phyloP scores from a whole-genome alignment of 2,797 vertebrate species.

The Fundulus diaphanus region DNA sequence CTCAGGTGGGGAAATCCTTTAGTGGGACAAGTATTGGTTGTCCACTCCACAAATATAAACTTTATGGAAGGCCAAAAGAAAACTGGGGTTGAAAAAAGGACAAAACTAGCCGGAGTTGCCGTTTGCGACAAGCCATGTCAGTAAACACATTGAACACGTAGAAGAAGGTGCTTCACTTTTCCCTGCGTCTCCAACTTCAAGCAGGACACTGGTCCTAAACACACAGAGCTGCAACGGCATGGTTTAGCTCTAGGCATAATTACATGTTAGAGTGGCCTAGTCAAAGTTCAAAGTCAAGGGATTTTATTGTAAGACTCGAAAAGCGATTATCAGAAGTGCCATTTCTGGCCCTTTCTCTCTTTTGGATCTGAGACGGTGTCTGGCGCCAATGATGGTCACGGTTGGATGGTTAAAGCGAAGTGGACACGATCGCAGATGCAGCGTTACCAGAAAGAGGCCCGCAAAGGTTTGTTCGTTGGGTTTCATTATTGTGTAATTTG shows the following conservation, averaged over 20 bases:
- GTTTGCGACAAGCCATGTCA: no score
- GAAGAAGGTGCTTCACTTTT: constrained; percentile 1
- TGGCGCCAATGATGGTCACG: constrained; percentile 12
- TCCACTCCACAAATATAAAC: no score
- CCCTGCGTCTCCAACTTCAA: background rate
- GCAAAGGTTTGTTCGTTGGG: constrained; percentile 21
- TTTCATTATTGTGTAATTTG: constrained; percentile 51
- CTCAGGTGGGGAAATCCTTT: no score
- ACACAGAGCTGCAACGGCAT: background rate
- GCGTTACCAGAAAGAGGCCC: constrained; percentile 30
- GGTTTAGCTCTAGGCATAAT: background rate
- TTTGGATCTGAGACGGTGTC: background rate
- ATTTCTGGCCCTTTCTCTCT: background rate
- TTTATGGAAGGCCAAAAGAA: no score
- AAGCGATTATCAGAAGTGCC: no score
- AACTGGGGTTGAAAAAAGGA: no score
- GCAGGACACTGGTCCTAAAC: background rate
- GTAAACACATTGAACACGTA: background rate
- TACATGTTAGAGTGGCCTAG: background rate
- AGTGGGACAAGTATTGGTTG: no score
- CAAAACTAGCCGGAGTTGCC: no score
- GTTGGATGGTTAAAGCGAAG: background rate
- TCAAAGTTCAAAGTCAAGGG: background rate
- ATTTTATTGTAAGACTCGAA: no score
- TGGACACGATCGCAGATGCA: background rate